These are phyloP conservation scores for Phalacrocorax pelagicus DNA, from an alignment of 2,113 vertebrate species.

Conservation along the genomic window DNA sequence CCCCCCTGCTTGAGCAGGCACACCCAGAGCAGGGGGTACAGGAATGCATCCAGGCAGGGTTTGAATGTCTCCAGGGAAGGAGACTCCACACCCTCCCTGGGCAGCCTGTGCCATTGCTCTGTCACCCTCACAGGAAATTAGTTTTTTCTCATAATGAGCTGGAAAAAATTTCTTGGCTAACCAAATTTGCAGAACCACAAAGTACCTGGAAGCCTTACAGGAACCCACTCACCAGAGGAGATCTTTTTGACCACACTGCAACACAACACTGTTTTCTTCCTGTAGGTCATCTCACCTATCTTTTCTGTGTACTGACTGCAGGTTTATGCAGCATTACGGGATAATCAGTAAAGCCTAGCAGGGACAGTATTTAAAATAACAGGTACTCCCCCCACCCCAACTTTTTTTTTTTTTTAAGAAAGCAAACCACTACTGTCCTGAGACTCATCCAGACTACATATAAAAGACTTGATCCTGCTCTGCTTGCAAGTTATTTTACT, in stretches of 20 bases:
- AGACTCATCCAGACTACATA: not conserved
- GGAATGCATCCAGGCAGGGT: no score
- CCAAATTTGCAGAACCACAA: not conserved
- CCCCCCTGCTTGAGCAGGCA: no score
- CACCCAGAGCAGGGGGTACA: no score
- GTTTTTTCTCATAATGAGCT: no score
- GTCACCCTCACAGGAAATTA: no score
- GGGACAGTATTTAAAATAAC: not conserved
- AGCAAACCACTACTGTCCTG: not conserved
- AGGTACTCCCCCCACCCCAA: accelerated
- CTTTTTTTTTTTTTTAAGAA: not conserved
- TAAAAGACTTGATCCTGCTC: not conserved
- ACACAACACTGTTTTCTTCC: not conserved
- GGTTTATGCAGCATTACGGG: not conserved
- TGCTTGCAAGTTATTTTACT: not conserved
- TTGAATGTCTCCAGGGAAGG: no score
- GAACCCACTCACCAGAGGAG: not conserved
- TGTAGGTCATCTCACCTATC: not conserved
- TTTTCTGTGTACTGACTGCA: not conserved
- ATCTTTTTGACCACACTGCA: not conserved
- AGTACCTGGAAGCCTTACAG: not conserved
- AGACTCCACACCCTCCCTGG: no score
- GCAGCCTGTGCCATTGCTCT: no score
- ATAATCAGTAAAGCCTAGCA: not conserved
- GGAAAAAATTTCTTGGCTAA: not conserved